These are phyloP conservation scores for Spheniscus mendiculus DNA, from an alignment of 2,113 vertebrate species.

Conservation along the genomic window DNA sequence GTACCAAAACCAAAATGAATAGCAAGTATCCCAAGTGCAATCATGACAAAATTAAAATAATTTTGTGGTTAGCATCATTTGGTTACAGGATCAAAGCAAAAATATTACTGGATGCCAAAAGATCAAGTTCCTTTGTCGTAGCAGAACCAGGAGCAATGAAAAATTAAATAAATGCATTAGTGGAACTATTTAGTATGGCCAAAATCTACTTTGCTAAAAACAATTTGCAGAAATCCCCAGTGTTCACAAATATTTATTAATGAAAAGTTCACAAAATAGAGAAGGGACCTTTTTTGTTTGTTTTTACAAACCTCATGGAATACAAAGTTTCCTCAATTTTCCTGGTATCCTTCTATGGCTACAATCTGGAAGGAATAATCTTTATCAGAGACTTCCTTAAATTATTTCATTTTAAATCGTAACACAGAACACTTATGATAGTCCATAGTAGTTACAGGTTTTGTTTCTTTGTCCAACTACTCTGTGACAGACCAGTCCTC, in stretches of 20 bases:
- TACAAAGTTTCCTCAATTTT: not conserved
- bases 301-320: not conserved
- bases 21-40: not conserved
- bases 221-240: not conserved
- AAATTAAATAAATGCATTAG: not conserved
- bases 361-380: not conserved
- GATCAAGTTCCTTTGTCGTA: not conserved
- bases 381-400: not conserved
- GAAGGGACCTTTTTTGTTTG: not conserved
- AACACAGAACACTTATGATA: not conserved
- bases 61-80: not conserved
- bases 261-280: not conserved
- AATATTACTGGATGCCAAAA: not conserved
- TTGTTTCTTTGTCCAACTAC: not conserved
- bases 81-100: slow-evolving; percentile 13
- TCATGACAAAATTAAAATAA: not conserved
- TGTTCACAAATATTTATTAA: not conserved
- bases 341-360: not conserved
- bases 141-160: not conserved
- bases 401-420: not conserved
- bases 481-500: not conserved
- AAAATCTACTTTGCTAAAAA: not conserved
- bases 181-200: not conserved
- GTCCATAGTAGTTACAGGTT: not conserved
- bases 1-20: not conserved